phyloP scores from a whole-genome alignment of 2,113 vertebrate genomes.

The Daboia siamensis region DNA sequence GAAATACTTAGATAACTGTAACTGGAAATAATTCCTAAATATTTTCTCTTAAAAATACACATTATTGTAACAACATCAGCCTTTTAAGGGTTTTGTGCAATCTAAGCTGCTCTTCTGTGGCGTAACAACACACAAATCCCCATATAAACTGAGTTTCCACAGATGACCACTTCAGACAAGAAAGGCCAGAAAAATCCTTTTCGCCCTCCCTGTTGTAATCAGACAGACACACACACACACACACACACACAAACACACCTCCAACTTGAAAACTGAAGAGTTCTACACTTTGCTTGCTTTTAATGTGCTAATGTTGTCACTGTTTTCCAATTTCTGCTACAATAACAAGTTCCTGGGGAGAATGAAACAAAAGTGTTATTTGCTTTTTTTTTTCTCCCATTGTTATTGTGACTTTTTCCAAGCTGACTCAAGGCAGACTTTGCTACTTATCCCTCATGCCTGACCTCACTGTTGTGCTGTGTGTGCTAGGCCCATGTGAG shows the following conservation, averaged over 20 bases:
- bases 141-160: neutral
- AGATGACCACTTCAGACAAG: neutral
- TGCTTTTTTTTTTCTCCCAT: neutral
- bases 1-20: neutral
- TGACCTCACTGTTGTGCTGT: accelerated
- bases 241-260: neutral
- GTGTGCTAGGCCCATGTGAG: slow-evolving; percentile 36
- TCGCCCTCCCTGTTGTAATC: neutral
- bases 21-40: neutral
- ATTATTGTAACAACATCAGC: slow-evolving; percentile 7
- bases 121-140: accelerated
- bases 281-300: slow-evolving; percentile 12
- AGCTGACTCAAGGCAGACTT: neutral
- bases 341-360: slow-evolving; percentile 43
- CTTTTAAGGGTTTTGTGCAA: neutral
- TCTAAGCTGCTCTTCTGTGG: accelerated
- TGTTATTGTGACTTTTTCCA: neutral
- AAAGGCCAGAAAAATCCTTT: neutral
- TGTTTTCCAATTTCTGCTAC: neutral
- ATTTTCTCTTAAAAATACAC: slow-evolving; percentile 50
- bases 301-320: neutral
- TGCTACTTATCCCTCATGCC: slow-evolving; percentile 15
- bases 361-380: neutral
- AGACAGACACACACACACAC: neutral
- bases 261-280: neutral